These are phyloP conservation scores for Gambusia affinis DNA, from an alignment of 2,113 vertebrate genomes.

Conservation along the genomic window DNA sequence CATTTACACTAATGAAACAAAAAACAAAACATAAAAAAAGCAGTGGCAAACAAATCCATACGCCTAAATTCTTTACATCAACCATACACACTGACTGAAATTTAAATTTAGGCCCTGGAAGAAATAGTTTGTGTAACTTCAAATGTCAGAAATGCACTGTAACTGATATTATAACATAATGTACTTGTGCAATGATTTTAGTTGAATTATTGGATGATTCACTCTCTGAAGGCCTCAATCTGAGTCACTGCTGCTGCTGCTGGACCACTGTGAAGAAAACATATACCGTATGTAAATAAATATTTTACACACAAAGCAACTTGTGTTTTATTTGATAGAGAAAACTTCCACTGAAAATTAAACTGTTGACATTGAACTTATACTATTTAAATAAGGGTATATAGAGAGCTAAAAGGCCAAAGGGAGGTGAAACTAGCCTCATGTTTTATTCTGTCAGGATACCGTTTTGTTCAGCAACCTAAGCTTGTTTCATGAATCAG, in stretches of 20 bases:
- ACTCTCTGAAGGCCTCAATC: background rate
- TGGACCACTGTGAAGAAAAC: background rate
- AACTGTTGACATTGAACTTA: background rate
- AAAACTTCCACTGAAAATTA: background rate
- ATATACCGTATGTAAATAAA: background rate
- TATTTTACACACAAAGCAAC: background rate
- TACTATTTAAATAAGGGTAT: background rate
- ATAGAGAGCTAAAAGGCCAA: background rate
- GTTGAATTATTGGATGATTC: background rate
- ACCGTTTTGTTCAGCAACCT: background rate
- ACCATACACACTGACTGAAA: background rate
- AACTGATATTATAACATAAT: background rate
- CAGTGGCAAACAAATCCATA: too few species aligned
- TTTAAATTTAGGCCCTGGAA: background rate
- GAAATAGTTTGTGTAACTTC: background rate
- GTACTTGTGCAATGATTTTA: background rate
- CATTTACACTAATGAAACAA: too few species aligned
- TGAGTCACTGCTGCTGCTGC: background rate
- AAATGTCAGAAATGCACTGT: background rate
- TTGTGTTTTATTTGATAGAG: background rate
- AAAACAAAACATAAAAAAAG: too few species aligned
- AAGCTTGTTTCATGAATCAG: background rate
- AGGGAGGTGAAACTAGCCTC: background rate
- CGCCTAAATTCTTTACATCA: too few species aligned
- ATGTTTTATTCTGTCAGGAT: background rate